Evolutionary conservation across 2,888 invertebrate genomes (phyloP).

Genomic region (Metallyticus violacea): DNA sequence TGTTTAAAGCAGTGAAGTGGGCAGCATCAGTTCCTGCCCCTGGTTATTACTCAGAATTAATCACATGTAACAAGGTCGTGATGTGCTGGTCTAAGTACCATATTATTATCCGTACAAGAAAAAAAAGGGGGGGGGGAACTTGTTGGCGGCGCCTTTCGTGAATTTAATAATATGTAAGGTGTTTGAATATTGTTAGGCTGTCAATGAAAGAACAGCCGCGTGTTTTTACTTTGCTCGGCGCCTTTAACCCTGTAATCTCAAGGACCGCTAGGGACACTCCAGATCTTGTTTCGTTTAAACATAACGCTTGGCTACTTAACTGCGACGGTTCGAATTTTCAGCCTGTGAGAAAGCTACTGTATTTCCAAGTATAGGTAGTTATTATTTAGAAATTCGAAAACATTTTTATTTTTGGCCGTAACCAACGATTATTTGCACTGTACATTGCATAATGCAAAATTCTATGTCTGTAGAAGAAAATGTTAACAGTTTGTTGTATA

Average conservation of each 20-base stretch:
- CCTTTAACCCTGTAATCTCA: not conserved
- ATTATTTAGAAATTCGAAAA: not conserved
- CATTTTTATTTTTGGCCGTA: not conserved
- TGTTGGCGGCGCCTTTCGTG: not conserved
- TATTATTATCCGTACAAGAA: not conserved
- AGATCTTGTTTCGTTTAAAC: not conserved
- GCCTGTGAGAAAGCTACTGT: not conserved
- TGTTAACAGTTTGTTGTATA: not conserved
- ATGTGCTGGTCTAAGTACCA: not conserved
- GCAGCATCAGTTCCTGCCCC: too few relatives aligned
- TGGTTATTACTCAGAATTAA: not conserved
- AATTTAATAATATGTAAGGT: not conserved
- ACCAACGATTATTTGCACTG: too few relatives aligned
- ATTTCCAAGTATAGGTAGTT: not conserved
- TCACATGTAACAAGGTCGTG: not conserved
- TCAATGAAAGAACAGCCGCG: not conserved
- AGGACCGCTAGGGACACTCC: too few relatives aligned
- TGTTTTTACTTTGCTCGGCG: not conserved
- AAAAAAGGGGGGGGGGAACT: too few relatives aligned
- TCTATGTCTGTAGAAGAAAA: too few relatives aligned
- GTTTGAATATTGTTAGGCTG: not conserved
- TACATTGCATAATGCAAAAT: too few relatives aligned
- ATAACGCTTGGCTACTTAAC: not conserved
- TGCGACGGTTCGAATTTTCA: not conserved
- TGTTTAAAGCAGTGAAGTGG: too few relatives aligned